These are phyloP conservation scores for Endomychus coccineus DNA, from an alignment of 2,888 invertebrate genomes.

Conservation along the genomic window DNA sequence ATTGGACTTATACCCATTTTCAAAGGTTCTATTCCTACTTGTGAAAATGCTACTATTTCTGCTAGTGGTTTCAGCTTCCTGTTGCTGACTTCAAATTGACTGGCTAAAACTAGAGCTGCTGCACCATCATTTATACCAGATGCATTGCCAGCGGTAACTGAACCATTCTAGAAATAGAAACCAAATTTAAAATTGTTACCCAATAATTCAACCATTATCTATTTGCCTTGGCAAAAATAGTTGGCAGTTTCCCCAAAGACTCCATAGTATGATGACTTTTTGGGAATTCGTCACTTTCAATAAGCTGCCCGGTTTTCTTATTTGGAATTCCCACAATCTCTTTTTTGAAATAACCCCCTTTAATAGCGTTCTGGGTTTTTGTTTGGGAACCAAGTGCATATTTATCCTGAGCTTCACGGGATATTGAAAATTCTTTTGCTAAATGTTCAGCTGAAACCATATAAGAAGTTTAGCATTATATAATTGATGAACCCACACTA, in stretches of 20 bases:
- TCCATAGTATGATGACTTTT: slow-evolving; percentile 54
- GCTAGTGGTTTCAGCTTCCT: slow-evolving; percentile 58
- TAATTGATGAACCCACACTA: too few species aligned
- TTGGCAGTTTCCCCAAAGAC: slow-evolving; percentile 53
- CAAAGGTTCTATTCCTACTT: slow-evolving; percentile 70
- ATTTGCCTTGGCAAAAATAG: slow-evolving; percentile 50
- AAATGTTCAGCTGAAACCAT: slow-evolving; percentile 64
- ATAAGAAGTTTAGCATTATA: too few species aligned
- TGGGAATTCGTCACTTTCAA: slow-evolving; percentile 64
- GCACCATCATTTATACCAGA: slow-evolving; percentile 86
- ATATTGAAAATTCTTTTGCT: slow-evolving; percentile 57
- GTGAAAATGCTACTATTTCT: slow-evolving; percentile 67
- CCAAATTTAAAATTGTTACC: slow-evolving; percentile 4
- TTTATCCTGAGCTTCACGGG: slow-evolving; percentile 62
- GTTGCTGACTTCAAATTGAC: slow-evolving; percentile 51
- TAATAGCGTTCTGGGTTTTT: slow-evolving; percentile 54
- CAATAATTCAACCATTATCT: slow-evolving; percentile 3
- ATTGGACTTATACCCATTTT: slow-evolving; percentile 77
- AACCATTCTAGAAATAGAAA: slow-evolving; percentile 49
- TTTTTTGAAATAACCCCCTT: slow-evolving; percentile 55
- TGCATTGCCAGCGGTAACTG: slow-evolving; percentile 72
- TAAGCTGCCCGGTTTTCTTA: slow-evolving; percentile 34
- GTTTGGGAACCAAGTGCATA: slow-evolving; percentile 62
- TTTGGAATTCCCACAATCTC: slow-evolving; percentile 62
- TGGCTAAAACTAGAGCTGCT: slow-evolving; percentile 72